phyloP scores from a whole-genome alignment of 2,113 vertebrate genomes.

The Oxygymnocypris stewartii region DNA sequence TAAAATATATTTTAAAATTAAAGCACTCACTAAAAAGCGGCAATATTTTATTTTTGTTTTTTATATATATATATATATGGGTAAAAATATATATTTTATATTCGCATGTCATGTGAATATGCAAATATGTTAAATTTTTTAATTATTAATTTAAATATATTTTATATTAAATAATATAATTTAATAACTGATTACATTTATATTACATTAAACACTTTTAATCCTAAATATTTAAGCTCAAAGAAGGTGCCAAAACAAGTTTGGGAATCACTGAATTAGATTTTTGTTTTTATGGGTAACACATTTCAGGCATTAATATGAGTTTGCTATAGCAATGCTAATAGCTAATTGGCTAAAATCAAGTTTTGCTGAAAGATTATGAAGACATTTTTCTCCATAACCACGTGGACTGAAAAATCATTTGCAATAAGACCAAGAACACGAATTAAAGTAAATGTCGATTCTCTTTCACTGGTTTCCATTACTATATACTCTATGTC shows the following conservation, averaged over 20 bases:
- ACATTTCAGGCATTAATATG: not conserved
- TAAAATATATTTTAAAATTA: too few relatives aligned
- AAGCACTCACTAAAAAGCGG: too few relatives aligned
- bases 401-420: not conserved
- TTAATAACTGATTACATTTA: too few relatives aligned
- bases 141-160: too few relatives aligned
- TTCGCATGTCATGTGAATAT: too few relatives aligned
- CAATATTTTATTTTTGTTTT: too few relatives aligned
- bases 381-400: not conserved
- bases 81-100: too few relatives aligned
- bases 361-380: not conserved
- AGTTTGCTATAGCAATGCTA: not conserved
- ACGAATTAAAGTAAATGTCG: not conserved
- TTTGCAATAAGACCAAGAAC: not conserved
- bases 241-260: not conserved
- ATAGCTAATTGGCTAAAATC: not conserved
- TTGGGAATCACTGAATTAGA: not conserved
- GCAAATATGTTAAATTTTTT: too few relatives aligned
- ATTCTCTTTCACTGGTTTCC: constrained; percentile 61
- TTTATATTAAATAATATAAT: too few relatives aligned
- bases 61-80: too few relatives aligned
- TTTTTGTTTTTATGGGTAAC: not conserved
- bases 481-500: constrained; percentile 62
- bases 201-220: too few relatives aligned
- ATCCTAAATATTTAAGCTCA: too few relatives aligned